phyloP scores from a whole-genome alignment of 2,113 vertebrate genomes.

The Junco hyemalis region DNA sequence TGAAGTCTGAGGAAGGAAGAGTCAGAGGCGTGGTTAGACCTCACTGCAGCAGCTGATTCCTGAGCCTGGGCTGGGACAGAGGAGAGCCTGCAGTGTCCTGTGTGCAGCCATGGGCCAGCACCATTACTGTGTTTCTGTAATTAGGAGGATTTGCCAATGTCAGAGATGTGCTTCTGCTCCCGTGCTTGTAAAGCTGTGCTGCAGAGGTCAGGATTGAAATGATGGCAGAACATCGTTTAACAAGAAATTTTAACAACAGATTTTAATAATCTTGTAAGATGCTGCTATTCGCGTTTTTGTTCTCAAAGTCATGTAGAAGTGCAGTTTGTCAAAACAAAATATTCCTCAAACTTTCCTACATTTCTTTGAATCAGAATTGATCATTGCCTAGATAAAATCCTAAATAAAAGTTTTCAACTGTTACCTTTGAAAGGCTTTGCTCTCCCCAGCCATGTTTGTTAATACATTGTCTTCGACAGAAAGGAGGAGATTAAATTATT shows the following conservation, averaged over 20 bases:
- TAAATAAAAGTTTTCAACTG: not conserved
- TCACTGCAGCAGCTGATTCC: not conserved
- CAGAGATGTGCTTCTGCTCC: not conserved
- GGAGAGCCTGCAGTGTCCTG: not conserved
- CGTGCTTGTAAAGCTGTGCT: fast-evolving
- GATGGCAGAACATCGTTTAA: not conserved
- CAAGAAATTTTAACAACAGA: not conserved
- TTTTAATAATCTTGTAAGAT: not conserved
- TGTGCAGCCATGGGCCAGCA: not conserved
- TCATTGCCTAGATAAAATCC: not conserved
- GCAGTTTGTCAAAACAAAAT: not conserved
- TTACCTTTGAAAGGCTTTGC: not conserved
- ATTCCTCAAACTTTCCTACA: not conserved
- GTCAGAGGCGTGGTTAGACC: not conserved
- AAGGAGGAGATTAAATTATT: slow-evolving; percentile 10
- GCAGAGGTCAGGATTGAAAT: not conserved
- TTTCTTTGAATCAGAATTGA: not conserved
- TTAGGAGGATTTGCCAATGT: not conserved
- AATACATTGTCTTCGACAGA: not conserved
- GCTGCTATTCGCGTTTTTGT: not conserved
- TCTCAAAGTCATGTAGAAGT: not conserved
- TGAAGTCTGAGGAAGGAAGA: not conserved
- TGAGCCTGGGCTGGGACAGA: not conserved
- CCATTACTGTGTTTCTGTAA: not conserved
- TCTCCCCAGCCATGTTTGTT: not conserved